These are phyloP conservation scores for Myrmecobius fasciatus DNA, from an alignment of 2,113 vertebrate species.

Conservation along the genomic window DNA sequence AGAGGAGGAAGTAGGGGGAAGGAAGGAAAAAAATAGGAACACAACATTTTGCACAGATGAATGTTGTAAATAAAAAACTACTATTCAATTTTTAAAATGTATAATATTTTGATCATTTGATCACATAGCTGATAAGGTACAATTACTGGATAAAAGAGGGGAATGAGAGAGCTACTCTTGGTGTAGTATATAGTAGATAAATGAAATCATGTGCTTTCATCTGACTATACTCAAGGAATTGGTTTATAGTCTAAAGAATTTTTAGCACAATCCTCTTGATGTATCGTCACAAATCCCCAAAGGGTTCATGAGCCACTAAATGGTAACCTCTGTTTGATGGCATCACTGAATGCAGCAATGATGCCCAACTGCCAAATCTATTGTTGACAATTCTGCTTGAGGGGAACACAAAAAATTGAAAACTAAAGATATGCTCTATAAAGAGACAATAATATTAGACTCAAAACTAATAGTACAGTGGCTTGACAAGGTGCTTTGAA, in stretches of 20 bases:
- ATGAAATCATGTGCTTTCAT: neutral
- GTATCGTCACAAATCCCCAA: neutral
- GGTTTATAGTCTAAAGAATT: neutral
- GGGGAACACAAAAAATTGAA: neutral
- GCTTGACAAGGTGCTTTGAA: neutral
- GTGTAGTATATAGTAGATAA: neutral
- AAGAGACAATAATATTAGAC: neutral
- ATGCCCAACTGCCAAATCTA: neutral
- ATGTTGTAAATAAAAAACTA: too few relatives aligned
- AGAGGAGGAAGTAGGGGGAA: too few relatives aligned
- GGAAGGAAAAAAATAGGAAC: too few relatives aligned
- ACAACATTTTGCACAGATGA: too few relatives aligned
- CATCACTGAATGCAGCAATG: neutral
- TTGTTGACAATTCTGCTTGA: neutral
- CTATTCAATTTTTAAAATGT: neutral
- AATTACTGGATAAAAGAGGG: neutral
- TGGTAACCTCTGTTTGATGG: neutral
- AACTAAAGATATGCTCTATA: neutral
- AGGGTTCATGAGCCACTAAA: neutral
- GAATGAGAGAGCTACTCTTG: neutral
- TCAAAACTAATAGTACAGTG: neutral
- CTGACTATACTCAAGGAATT: neutral
- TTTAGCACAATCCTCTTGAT: neutral
- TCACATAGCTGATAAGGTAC: neutral
- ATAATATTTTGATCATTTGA: neutral